Evolutionary conservation across 2,113 vertebrate species (phyloP).

Genomic region (Sander vitreus): DNA sequence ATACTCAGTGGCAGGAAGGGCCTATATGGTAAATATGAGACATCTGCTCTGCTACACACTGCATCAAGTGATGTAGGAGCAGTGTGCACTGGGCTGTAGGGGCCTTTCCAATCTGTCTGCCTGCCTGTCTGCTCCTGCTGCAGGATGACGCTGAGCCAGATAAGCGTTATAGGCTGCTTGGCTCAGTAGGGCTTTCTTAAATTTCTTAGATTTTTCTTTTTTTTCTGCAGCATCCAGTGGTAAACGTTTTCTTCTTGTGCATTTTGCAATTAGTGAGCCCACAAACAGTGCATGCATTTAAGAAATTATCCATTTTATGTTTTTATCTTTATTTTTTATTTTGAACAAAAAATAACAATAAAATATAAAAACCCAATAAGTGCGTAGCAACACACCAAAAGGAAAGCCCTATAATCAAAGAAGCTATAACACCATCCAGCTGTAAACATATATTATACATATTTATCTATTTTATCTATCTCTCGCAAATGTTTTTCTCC

Average conservation of each 20-base stretch:
- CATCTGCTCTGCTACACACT: slow-evolving; percentile 58
- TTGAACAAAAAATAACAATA: no score
- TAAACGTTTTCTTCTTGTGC: slow-evolving; percentile 2
- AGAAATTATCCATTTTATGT: neutral
- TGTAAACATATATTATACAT: neutral
- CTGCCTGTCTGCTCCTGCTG: slow-evolving; percentile 47
- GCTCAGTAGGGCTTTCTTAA: slow-evolving; percentile 65
- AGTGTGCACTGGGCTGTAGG: slow-evolving; percentile 57
- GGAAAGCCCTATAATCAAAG: neutral
- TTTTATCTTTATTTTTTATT: no score
- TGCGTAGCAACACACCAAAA: no score
- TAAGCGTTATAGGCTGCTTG: slow-evolving; percentile 42
- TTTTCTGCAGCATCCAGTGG: slow-evolving; percentile 49
- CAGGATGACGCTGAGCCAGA: slow-evolving; percentile 60
- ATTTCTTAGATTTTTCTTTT: no score
- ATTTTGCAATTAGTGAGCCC: neutral
- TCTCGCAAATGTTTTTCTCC: neutral
- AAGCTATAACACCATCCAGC: neutral
- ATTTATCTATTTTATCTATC: neutral
- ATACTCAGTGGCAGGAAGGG: slow-evolving; percentile 17
- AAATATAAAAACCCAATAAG: no score
- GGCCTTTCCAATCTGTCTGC: slow-evolving; percentile 65
- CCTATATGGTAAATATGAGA: slow-evolving; percentile 38
- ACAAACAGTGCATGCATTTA: neutral
- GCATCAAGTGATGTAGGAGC: slow-evolving; percentile 57